Conservation (phyloP, 2,888 invertebrate species). For the Tenthredo amoena region DNA sequence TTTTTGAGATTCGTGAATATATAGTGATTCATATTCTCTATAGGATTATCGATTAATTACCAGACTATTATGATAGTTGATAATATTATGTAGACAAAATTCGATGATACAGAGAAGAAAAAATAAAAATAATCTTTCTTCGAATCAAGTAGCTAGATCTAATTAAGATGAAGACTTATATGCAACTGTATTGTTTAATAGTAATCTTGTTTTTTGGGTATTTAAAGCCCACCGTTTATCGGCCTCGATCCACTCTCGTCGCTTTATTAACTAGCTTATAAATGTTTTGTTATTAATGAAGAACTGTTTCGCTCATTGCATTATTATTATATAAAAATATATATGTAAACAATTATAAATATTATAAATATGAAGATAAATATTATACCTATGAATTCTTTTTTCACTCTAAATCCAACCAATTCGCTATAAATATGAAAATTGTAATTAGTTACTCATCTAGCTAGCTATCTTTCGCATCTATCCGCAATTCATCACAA, state of each 20-base stretch:
- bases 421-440: background rate
- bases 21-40: conserved; percentile 38
- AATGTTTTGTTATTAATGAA: conserved; percentile 65
- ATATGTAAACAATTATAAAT: conserved; percentile 71
- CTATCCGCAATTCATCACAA: background rate
- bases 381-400: conserved; percentile 18
- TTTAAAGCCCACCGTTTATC: conserved; percentile 62
- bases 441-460: background rate
- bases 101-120: background rate
- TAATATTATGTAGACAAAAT: background rate
- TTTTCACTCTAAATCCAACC: background rate
- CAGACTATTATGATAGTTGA: background rate
- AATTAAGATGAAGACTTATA: conserved; percentile 20
- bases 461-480: background rate
- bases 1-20: conserved; percentile 62
- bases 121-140: conserved; percentile 6
- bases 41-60: conserved; percentile 54
- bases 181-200: conserved; percentile 53
- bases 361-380: conserved; percentile 63
- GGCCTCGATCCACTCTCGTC: conserved; percentile 58
- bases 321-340: conserved; percentile 62
- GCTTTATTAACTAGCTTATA: conserved; percentile 58
- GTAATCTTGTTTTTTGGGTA: conserved; percentile 67
- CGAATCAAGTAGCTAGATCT: conserved; percentile 16
- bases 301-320: conserved; percentile 67